These are phyloP conservation scores for Cryptoleucopteryx plumbea DNA, from an alignment of 2,113 vertebrate species.

Conservation along the genomic window DNA sequence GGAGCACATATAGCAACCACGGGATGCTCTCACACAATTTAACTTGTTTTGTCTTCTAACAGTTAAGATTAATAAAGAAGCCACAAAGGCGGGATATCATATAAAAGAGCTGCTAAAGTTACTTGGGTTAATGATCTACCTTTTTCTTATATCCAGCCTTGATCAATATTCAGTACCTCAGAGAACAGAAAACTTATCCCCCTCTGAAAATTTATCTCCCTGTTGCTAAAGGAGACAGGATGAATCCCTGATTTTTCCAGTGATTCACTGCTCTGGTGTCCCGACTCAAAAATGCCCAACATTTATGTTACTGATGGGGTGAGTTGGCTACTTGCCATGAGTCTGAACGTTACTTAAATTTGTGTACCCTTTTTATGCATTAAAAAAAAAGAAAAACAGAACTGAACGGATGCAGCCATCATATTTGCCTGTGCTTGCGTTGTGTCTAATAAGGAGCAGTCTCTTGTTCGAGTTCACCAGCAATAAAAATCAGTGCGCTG, in stretches of 20 bases:
- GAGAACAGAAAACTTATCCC: not conserved
- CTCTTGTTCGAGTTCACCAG: slow-evolving; percentile 58
- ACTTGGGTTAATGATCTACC: not conserved
- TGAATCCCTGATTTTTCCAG: not conserved
- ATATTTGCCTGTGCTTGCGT: not conserved
- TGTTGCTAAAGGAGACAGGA: not conserved
- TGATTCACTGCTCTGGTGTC: not conserved
- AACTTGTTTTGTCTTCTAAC: slow-evolving; percentile 29
- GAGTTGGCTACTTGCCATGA: not conserved
- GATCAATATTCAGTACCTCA: not conserved
- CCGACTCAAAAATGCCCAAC: not conserved
- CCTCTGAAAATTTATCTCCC: not conserved
- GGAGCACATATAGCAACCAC: not conserved
- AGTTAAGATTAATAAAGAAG: slow-evolving; percentile 15
- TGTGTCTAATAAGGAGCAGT: not conserved
- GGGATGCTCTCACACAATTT: not conserved
- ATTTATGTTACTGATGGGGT: not conserved
- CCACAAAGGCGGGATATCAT: not conserved
- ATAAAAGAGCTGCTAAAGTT: not conserved
- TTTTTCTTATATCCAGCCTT: not conserved
- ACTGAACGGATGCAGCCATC: not conserved
- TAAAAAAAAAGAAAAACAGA: not conserved
- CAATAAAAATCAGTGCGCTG: slow-evolving; percentile 47
- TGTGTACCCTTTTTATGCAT: not conserved
- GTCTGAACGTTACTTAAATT: not conserved